These are phyloP conservation scores for Xenentodon cancila DNA, from an alignment of 2,797 vertebrate genomes.

Conservation along the genomic window DNA sequence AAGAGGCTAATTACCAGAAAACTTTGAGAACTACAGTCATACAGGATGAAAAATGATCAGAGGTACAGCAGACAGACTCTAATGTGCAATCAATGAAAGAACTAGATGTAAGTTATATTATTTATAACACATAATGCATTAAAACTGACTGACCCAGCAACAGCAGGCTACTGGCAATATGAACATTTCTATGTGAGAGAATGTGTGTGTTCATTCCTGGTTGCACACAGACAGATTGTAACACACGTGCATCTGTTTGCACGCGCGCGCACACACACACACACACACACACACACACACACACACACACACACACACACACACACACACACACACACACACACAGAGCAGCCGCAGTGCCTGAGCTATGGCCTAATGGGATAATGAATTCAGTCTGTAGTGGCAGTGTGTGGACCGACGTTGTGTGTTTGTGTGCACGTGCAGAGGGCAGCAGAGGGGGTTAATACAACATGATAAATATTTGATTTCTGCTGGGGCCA, in stretches of 20 bases:
- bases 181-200: slow-evolving; percentile 18
- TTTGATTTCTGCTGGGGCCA: slow-evolving; percentile 81
- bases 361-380: slow-evolving; percentile 78
- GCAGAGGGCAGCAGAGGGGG: slow-evolving; percentile 70
- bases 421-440: slow-evolving; percentile 48
- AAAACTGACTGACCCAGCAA: slow-evolving; percentile 58
- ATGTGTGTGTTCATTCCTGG: slow-evolving; percentile 5
- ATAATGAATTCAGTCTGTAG: slow-evolving; percentile 80
- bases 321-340: slow-evolving; percentile 5
- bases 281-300: slow-evolving; percentile 14
- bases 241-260: slow-evolving; percentile 51
- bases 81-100: slow-evolving; percentile 41
- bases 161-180: slow-evolving; percentile 39
- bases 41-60: slow-evolving; percentile 32
- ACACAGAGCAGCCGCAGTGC: slow-evolving; percentile 45
- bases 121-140: slow-evolving; percentile 57
- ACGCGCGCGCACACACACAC: too few relatives aligned
- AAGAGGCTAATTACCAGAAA: slow-evolving; percentile 17
- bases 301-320: not conserved
- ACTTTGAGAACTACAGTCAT: slow-evolving; percentile 20
- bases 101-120: slow-evolving; percentile 59
- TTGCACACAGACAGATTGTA: slow-evolving; percentile 31
- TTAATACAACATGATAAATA: slow-evolving; percentile 86
- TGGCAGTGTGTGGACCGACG: slow-evolving; percentile 43
- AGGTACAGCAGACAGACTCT: slow-evolving; percentile 35